Evolutionary conservation across 2,888 invertebrate genomes (phyloP).

Genomic region (Sericinus montela): DNA sequence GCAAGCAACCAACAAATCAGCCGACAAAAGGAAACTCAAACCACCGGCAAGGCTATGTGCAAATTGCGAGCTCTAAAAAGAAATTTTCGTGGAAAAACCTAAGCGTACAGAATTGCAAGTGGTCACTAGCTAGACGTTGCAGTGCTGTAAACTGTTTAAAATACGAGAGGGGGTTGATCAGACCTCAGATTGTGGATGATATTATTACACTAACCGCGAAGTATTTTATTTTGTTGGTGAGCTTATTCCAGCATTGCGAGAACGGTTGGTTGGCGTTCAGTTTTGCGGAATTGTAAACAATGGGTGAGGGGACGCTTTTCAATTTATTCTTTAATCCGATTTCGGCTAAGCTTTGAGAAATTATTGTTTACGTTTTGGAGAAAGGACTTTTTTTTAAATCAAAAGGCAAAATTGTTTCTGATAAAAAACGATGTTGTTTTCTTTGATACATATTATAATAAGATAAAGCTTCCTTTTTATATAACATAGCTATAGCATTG

Average conservation of each 20-base stretch:
- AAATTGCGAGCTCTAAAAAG: slow-evolving; percentile 50
- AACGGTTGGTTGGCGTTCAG: slow-evolving; percentile 2
- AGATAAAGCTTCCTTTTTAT: no score
- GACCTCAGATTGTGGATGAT: slow-evolving; percentile 53
- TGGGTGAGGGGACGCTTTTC: slow-evolving; percentile 9
- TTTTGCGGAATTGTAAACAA: slow-evolving; percentile 12
- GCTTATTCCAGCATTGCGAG: slow-evolving; percentile 10
- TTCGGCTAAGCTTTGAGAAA: not conserved
- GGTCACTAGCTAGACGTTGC: slow-evolving; percentile 44
- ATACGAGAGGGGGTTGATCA: slow-evolving; percentile 55
- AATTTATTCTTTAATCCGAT: slow-evolving; percentile 18
- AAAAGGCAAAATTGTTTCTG: no score
- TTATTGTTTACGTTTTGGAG: not conserved
- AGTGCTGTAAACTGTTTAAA: slow-evolving; percentile 65
- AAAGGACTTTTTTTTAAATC: no score
- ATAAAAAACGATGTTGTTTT: no score
- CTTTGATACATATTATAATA: no score
- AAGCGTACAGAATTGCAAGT: slow-evolving; percentile 26
- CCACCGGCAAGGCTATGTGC: slow-evolving; percentile 57
- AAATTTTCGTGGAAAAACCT: slow-evolving; percentile 44
- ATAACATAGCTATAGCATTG: no score
- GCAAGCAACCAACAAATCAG: slow-evolving; percentile 61
- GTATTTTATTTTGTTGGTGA: slow-evolving; percentile 13
- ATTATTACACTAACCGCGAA: slow-evolving; percentile 27
- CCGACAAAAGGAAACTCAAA: slow-evolving; percentile 60